These are phyloP conservation scores for Lottia scabra DNA, from an alignment of 2,888 invertebrate species.

Conservation along the genomic window DNA sequence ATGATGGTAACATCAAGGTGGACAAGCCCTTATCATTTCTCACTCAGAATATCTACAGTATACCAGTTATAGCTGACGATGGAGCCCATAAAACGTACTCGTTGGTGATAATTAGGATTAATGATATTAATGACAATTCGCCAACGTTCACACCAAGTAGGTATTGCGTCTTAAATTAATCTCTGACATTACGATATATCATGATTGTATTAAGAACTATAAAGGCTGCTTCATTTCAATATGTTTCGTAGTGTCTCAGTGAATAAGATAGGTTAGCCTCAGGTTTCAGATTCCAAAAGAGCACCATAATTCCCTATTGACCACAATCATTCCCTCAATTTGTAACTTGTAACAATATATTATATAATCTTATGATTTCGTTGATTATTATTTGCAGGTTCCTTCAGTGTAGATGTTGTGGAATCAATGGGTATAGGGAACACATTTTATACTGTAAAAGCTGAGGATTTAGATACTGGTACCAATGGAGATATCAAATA, in stretches of 20 bases:
- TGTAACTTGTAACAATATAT: too few species aligned
- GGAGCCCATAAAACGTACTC: slow-evolving; percentile 75
- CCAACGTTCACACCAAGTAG: slow-evolving; percentile 78
- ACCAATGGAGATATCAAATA: slow-evolving; percentile 86
- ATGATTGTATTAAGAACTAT: too few species aligned
- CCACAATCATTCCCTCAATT: too few species aligned
- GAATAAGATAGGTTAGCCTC: too few species aligned
- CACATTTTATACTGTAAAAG: slow-evolving; percentile 80
- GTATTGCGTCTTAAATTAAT: background rate
- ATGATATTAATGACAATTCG: slow-evolving; percentile 82
- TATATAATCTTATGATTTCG: too few species aligned
- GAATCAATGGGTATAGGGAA: background rate
- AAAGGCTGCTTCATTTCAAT: too few species aligned
- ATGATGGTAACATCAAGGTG: slow-evolving; percentile 85
- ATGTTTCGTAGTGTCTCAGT: too few species aligned
- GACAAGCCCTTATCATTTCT: slow-evolving; percentile 90
- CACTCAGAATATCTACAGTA: slow-evolving; percentile 81
- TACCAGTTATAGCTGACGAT: slow-evolving; percentile 81
- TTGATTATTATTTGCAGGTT: background rate
- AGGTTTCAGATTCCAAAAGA: too few species aligned
- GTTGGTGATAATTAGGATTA: slow-evolving; percentile 84
- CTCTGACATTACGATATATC: too few species aligned
- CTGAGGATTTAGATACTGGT: slow-evolving; percentile 87
- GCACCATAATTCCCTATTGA: too few species aligned
- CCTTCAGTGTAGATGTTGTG: background rate